These are phyloP conservation scores for Numenius arquata DNA, from an alignment of 2,113 vertebrate species.

Conservation along the genomic window DNA sequence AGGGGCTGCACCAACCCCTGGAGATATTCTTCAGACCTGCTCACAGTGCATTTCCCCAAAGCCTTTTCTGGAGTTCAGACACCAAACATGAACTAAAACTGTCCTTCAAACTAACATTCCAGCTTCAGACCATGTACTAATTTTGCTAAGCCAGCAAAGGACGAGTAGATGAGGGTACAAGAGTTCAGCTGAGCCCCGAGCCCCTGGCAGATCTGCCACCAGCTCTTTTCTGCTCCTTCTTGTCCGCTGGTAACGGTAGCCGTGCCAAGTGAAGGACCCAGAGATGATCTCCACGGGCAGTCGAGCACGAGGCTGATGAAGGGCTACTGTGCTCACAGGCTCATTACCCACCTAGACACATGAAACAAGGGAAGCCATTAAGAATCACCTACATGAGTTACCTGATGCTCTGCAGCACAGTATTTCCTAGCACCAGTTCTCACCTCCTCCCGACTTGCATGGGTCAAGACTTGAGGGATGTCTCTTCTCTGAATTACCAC, in stretches of 20 bases:
- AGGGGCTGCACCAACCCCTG: not conserved
- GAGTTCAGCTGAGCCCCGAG: not conserved
- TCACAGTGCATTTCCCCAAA: not conserved
- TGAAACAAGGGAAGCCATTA: not conserved
- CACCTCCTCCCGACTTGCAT: not conserved
- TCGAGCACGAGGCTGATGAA: rapidly evolving
- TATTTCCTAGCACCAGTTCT: not conserved
- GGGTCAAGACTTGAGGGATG: not conserved
- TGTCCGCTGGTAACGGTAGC: not conserved
- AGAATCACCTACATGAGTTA: not conserved
- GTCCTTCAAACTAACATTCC: not conserved
- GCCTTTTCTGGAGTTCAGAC: not conserved
- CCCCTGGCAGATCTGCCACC: not conserved
- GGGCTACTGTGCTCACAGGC: not conserved
- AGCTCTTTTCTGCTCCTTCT: not conserved
- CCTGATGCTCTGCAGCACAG: not conserved
- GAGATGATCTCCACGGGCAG: not conserved
- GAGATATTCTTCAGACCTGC: not conserved
- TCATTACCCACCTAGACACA: not conserved
- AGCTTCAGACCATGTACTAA: not conserved
- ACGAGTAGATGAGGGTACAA: not conserved
- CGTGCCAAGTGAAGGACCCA: not conserved
- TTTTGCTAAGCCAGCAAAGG: not conserved
- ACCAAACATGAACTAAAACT: not conserved
- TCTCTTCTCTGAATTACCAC: not conserved